Conservation (phyloP, 2,888 invertebrate genomes). For the Hyles lineata region DNA sequence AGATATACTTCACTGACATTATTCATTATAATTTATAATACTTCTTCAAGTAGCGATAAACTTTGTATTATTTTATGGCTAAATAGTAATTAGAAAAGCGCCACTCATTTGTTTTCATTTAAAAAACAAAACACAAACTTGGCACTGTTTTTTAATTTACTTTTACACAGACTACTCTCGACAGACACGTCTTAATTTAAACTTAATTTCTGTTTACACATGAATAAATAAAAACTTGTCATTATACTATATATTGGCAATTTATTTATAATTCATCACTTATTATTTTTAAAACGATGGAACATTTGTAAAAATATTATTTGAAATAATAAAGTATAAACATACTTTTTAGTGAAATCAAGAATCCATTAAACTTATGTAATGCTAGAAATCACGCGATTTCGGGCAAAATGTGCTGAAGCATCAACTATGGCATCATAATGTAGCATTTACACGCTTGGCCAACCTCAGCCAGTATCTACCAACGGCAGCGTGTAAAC, state of each 20-base stretch:
- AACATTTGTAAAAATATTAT: no score
- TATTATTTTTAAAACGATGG: no score
- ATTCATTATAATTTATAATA: constrained; percentile 38
- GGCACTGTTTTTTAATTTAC: not conserved
- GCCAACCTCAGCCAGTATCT: no score
- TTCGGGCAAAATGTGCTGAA: not conserved
- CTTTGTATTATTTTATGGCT: not conserved
- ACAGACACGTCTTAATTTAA: no score
- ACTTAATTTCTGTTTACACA: no score
- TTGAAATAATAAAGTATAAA: no score
- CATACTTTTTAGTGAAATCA: no score
- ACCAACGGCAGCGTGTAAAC: no score
- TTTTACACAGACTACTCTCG: not conserved
- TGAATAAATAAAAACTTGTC: not conserved
- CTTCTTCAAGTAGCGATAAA: no score
- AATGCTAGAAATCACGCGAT: not conserved
- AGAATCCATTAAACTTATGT: not conserved
- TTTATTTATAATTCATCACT: no score
- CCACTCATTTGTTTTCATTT: not conserved
- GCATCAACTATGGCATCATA: no score
- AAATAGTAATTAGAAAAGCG: not conserved
- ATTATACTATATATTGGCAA: not conserved
- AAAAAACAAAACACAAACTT: not conserved
- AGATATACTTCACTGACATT: constrained; percentile 80
- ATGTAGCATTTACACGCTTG: no score